Conservation (phyloP, 2,888 invertebrate species). For the Tachystola acroxantha region DNA sequence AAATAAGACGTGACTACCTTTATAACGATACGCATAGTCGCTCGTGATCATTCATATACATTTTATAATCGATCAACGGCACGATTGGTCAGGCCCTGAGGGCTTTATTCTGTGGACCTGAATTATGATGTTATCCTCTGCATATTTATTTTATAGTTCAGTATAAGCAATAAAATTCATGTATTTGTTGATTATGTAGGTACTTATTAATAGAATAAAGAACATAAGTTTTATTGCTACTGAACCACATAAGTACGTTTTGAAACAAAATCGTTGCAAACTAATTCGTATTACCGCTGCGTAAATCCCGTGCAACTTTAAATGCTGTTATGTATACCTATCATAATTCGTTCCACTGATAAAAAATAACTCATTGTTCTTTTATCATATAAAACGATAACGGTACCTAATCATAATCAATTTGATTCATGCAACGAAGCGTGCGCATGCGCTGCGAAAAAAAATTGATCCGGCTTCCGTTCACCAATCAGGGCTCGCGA, state of each 20-base stretch:
- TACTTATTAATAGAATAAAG: slow-evolving; percentile 1
- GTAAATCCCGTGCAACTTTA: too few species aligned
- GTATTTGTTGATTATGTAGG: too few species aligned
- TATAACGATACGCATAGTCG: slow-evolving; percentile 1
- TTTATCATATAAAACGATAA: slow-evolving; percentile 9
- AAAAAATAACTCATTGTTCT: background rate
- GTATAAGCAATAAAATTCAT: too few species aligned
- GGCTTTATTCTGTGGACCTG: slow-evolving; percentile 19
- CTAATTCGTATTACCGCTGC: too few species aligned
- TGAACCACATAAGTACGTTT: slow-evolving; percentile 2
- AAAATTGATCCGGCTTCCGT: slow-evolving; percentile 53
- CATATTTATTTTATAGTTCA: slow-evolving; percentile 3
- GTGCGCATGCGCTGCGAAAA: slow-evolving; percentile 32
- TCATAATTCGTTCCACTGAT: too few species aligned
- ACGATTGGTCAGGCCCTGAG: slow-evolving; percentile 20
- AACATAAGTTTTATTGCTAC: slow-evolving; percentile 5
- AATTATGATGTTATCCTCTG: slow-evolving; percentile 22
- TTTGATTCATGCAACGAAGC: slow-evolving; percentile 21
- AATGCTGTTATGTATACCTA: too few species aligned
- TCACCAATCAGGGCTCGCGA: slow-evolving; percentile 54
- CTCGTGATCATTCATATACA: slow-evolving; percentile 16
- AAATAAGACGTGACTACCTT: too few species aligned
- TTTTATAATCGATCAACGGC: slow-evolving; percentile 9
- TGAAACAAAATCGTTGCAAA: too few species aligned
- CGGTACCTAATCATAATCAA: slow-evolving; percentile 27